phyloP scores from a whole-genome alignment of 2,113 vertebrate species.

The Lasiurus borealis region DNA sequence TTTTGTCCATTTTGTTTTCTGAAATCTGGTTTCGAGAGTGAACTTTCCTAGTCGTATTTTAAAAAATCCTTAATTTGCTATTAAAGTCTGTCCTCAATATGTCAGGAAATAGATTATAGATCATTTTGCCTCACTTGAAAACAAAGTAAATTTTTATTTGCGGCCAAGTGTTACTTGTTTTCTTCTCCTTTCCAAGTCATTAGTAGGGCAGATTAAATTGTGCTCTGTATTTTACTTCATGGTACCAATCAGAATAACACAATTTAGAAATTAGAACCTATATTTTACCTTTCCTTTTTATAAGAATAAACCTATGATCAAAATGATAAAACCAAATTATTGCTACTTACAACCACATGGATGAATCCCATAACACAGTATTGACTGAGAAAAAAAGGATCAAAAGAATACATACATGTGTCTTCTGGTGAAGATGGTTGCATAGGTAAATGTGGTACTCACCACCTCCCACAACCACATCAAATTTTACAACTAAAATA shows the following conservation, averaged over 20 bases:
- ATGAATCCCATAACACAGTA: background rate
- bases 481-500: too few species aligned
- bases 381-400: background rate
- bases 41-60: background rate
- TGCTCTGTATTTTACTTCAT: background rate
- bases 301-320: background rate
- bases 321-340: constrained; percentile 9
- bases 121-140: constrained; percentile 23
- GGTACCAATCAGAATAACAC: background rate
- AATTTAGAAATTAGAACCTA: too few species aligned
- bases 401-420: background rate
- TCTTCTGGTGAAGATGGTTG: too few species aligned
- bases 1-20: background rate
- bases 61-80: constrained; percentile 39
- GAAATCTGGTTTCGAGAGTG: background rate
- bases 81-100: background rate
- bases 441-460: too few species aligned
- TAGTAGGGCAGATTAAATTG: background rate
- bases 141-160: constrained; percentile 26
- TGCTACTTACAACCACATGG: background rate
- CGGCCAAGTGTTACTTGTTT: background rate
- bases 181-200: background rate
- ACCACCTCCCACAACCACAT: too few species aligned
- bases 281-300: background rate
- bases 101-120: background rate